Base-by-base conservation (phyloP, 2,888 invertebrate species). In the Coelogynopora nodosa region DNA sequence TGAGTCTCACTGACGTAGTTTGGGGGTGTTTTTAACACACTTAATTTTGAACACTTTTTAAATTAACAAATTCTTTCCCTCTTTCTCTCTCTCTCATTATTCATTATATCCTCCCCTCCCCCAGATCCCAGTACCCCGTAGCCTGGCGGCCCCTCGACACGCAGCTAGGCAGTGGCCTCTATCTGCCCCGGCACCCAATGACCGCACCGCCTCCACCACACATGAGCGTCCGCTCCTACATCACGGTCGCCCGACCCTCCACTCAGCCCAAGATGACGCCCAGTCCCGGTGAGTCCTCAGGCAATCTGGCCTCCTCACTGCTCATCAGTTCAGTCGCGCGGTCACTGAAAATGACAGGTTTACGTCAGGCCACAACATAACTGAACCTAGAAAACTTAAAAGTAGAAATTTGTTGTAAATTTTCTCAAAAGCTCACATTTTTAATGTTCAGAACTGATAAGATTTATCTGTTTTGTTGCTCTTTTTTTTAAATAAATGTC, bases 221-320 rank as follows among this genome's bases (percentile, higher is more conserved):
- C 84, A 90, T 89, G 86, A 90, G 89, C 85, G 88, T 90, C 10
- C 88, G 91, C 28, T 90, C 90, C 0, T 91, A 91, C 85, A 88
- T 91, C 83, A 90, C 91, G 0, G 90, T 91, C 0, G 90, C 89
- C 87, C 82, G 91, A 88, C 91, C 91, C 0, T 87, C 89, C 28
- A 89, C 89, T 0, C 89, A 18, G 86, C 13, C 67, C 18, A 85
- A 29, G 23, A 18, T 85, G 26, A 30, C 1, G 0, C 49, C 49
- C 5, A 49, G 49, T 49, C 49, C 49, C 5, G 67, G 49, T 49
- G n/a, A n/a, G n/a, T n/a, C n/a, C n/a, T n/a, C n/a, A n/a, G n/a
- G n/a, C n/a, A n/a, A n/a, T n/a, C n/a, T n/a, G n/a, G n/a, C n/a
- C n/a, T n/a, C n/a, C n/a, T n/a, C n/a, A n/a, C n/a, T n/a, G n/a